Evolutionary conservation across 2,888 invertebrate genomes (phyloP).

Genomic region (Rambutsinella grinnellia): DNA sequence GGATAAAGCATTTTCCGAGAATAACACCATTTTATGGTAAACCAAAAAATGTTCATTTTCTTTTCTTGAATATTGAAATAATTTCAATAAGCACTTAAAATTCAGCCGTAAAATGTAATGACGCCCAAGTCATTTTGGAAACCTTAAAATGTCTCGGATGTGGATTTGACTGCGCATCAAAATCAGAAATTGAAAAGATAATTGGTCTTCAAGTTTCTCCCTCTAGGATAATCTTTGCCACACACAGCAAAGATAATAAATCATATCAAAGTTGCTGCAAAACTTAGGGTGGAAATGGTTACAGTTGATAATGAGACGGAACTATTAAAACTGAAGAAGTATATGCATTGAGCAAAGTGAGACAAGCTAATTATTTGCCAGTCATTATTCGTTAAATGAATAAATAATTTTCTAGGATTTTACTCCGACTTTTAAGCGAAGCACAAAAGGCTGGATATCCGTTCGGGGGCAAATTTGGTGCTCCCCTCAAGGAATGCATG

Average conservation of each 20-base stretch:
- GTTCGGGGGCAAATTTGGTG: conserved; percentile 94
- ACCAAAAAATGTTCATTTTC: too few species aligned
- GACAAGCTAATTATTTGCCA: too few species aligned
- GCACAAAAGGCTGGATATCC: conserved; percentile 87
- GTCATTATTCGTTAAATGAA: too few species aligned
- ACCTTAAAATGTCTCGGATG: conserved; percentile 89
- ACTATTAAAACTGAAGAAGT: conserved; percentile 87
- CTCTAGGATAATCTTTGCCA: conserved; percentile 91
- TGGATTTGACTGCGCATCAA: conserved; percentile 98
- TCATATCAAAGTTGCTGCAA: conserved; percentile 86
- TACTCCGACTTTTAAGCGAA: conserved; percentile 90
- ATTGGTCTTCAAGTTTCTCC: conserved; percentile 81
- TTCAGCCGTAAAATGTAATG: conserved; percentile 99
- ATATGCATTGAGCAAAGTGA: too few species aligned
- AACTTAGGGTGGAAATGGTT: conserved; percentile 83
- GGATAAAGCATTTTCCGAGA: conserved; percentile 87
- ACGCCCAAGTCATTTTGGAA: conserved; percentile 84
- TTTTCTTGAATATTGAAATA: too few species aligned
- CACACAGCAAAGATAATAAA: conserved; percentile 95
- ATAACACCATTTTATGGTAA: conserved; percentile 94
- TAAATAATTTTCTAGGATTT: conserved; percentile 76
- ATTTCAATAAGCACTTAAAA: too few species aligned
- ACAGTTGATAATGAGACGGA: conserved; percentile 96
- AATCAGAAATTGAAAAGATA: conserved; percentile 88
- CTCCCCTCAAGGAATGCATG: conserved; percentile 82